Evolutionary conservation across 2,113 vertebrate species (phyloP).

Genomic region (Sisor rabdophorus): DNA sequence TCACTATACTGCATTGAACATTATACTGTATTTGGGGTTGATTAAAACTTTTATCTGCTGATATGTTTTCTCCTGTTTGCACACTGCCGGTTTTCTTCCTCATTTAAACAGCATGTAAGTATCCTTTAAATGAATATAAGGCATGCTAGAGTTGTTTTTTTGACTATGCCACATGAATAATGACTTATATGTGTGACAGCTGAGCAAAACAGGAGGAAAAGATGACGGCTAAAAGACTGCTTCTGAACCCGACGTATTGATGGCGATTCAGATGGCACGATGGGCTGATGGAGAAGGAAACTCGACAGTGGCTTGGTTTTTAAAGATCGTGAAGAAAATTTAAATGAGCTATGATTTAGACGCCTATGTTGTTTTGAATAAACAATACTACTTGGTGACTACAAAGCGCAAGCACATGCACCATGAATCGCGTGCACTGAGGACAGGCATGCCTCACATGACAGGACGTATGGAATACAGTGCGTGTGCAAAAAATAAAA

Average conservation of each 20-base stretch:
- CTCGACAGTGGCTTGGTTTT: slow-evolving; percentile 21
- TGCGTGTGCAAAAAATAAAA: not conserved
- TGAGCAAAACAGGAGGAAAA: slow-evolving; percentile 93
- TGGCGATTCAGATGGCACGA: not conserved
- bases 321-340: slow-evolving; percentile 13
- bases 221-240: slow-evolving; percentile 76
- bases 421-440: not conserved
- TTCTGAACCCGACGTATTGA: not conserved
- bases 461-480: not conserved
- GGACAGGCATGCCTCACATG: not conserved
- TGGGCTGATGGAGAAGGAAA: slow-evolving; percentile 10
- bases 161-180: not conserved
- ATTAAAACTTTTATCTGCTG: slow-evolving; percentile 5
- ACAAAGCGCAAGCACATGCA: not conserved
- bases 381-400: slow-evolving; percentile 8
- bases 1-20: not conserved
- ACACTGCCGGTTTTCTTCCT: not conserved
- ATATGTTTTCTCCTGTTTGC: not conserved
- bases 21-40: not conserved
- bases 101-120: slow-evolving; percentile 42
- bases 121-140: not conserved
- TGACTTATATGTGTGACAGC: slow-evolving; percentile 59
- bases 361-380: slow-evolving; percentile 4
- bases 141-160: not conserved
- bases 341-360: slow-evolving; percentile 27